These are phyloP conservation scores for Eublepharis macularius DNA, from an alignment of 2,113 vertebrate species.

Conservation along the genomic window DNA sequence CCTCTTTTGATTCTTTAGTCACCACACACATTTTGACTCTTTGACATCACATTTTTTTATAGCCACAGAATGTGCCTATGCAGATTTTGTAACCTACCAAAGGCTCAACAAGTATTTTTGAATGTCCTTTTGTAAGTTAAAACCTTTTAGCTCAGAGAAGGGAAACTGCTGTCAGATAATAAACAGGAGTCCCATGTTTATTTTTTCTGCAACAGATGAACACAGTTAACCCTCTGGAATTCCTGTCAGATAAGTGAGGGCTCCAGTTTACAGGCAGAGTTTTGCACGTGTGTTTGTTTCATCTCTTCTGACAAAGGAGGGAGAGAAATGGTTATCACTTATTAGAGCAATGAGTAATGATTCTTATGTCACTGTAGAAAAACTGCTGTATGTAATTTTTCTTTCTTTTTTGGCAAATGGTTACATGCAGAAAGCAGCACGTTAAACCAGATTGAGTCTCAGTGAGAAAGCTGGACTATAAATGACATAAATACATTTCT, in stretches of 20 bases:
- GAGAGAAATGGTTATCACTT: background rate
- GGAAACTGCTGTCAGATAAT: rapidly evolving
- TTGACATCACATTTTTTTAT: conserved; percentile 7
- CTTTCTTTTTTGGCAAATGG: background rate
- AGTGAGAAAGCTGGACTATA: too few relatives aligned
- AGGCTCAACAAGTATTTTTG: background rate
- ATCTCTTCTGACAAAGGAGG: background rate
- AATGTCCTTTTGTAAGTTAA: background rate
- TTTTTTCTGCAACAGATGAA: too few relatives aligned
- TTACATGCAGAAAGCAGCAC: background rate
- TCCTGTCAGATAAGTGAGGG: rapidly evolving
- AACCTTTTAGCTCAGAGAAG: conserved; percentile 24
- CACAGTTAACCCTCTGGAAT: too few relatives aligned
- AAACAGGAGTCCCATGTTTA: too few relatives aligned
- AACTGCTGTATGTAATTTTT: background rate
- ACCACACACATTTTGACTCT: conserved; percentile 32
- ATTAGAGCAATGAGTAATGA: background rate
- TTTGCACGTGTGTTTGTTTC: background rate
- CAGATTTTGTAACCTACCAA: background rate
- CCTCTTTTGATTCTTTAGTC: background rate
- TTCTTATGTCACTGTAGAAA: background rate
- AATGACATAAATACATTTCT: too few relatives aligned
- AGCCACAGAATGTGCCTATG: background rate
- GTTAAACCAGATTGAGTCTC: background rate
- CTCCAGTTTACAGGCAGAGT: conserved; percentile 6